phyloP scores from a whole-genome alignment of 2,888 invertebrate species.

The Bombylius major region DNA sequence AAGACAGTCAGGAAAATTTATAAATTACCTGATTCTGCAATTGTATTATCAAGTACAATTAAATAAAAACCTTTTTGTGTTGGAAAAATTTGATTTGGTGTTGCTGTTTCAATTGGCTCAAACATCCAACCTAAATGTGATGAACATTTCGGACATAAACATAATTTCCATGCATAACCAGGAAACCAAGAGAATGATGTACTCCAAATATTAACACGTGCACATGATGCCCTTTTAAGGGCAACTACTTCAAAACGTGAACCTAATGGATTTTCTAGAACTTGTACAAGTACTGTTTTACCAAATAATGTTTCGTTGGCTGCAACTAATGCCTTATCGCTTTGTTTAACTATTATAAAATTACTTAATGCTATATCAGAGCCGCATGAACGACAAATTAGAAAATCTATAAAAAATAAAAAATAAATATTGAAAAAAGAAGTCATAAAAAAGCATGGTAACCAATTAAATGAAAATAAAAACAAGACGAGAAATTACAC shows the following conservation, averaged over 20 bases:
- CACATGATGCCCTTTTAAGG: slow-evolving; percentile 42
- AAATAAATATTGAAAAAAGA: not conserved
- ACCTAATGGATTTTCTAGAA: slow-evolving; percentile 43
- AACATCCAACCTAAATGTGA: slow-evolving; percentile 47
- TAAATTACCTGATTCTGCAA: slow-evolving; percentile 29
- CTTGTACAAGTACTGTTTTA: slow-evolving; percentile 41
- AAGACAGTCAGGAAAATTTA: not conserved
- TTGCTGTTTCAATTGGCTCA: slow-evolving; percentile 34
- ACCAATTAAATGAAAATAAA: not conserved
- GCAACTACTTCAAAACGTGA: slow-evolving; percentile 43
- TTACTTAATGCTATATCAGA: slow-evolving; percentile 44
- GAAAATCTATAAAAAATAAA: slow-evolving; percentile 35
- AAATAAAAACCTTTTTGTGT: slow-evolving; percentile 30
- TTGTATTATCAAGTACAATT: slow-evolving; percentile 26
- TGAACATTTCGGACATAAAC: slow-evolving; percentile 48
- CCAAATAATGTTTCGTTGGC: slow-evolving; percentile 44
- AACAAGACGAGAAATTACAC: not conserved
- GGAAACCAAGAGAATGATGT: slow-evolving; percentile 51
- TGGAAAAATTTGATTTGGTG: slow-evolving; percentile 19
- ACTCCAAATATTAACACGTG: slow-evolving; percentile 40
- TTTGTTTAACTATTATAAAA: slow-evolving; percentile 40
- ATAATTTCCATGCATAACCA: slow-evolving; percentile 50
- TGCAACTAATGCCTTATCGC: slow-evolving; percentile 39
- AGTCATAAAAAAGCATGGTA: too few species aligned
- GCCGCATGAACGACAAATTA: slow-evolving; percentile 47